phyloP scores from a whole-genome alignment of 1,140 invertebrate genomes.

The Pygmarrhopalites habei region DNA sequence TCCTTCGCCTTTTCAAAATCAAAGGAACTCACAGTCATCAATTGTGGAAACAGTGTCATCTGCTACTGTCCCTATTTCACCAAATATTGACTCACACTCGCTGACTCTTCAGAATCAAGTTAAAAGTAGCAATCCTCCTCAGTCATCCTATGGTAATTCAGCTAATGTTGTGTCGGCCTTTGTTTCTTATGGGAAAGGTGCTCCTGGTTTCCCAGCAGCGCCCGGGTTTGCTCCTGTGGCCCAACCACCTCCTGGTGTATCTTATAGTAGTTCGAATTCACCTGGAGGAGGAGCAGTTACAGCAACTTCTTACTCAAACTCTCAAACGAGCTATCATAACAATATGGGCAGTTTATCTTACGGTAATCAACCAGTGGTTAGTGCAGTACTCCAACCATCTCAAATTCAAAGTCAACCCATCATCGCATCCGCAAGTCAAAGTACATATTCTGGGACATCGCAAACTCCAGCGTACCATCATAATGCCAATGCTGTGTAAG shows the following conservation, averaged over 20 bases:
- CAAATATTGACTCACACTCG: constrained; percentile 26
- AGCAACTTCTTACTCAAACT: not conserved
- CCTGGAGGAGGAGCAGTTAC: not conserved
- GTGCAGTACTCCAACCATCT: constrained; percentile 13
- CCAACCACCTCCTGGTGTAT: constrained; percentile 13
- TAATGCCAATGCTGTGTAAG: constrained; percentile 14
- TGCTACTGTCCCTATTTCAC: constrained; percentile 17
- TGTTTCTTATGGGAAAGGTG: constrained; percentile 28
- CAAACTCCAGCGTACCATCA: constrained; percentile 11
- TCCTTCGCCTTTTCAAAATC: constrained; percentile 32
- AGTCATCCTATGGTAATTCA: constrained; percentile 25
- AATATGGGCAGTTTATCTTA: constrained; percentile 19
- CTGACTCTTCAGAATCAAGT: constrained; percentile 25
- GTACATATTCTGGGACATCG: not conserved
- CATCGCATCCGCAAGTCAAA: not conserved
- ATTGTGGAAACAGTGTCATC: constrained; percentile 4
- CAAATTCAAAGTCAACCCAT: not conserved
- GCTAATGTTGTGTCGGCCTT: constrained; percentile 32
- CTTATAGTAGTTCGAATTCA: constrained; percentile 21
- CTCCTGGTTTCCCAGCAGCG: constrained; percentile 36
- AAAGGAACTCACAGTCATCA: constrained; percentile 20
- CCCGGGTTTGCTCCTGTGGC: constrained; percentile 36
- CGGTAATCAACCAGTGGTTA: constrained; percentile 19
- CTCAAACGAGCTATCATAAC: constrained; percentile 16
- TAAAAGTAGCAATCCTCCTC: constrained; percentile 21